Base-by-base conservation (phyloP, 1,140 invertebrate genomes). In the Hypsibius dujardini region DNA sequence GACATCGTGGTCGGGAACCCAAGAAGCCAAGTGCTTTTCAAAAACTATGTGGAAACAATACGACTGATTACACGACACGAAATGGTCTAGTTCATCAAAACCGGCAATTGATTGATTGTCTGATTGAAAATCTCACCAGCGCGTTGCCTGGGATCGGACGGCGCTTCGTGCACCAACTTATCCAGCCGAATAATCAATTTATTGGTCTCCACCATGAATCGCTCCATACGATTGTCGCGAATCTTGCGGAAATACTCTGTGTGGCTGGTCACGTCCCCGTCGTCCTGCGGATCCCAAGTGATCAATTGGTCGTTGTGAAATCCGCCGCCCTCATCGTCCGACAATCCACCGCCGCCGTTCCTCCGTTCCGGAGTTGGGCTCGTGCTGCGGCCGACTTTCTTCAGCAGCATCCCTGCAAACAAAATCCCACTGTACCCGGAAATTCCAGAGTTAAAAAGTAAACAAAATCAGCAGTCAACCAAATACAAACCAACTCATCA, bases 141-240 rank as follows among this genome's bases (percentile, higher is more conserved):
- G 74, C 90, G 84, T 78, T 89, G 88, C 46, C 85, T 82, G 15
- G 87, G 85, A 78, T 93, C 90, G 72, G 80, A 80, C 7, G 91
- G 89, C 78, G 88, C 84, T 77, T 93, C 88, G 74, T 84, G 76
- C 47, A 97, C 82, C 73, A 98, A 81, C 79, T 93, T 94, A 81
- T 96, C 91, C 74, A 98, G 78, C 75, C 94, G 83, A 76, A 97
- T 95, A 47, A 97, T 83, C 28, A 97, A 80, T 79, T 95, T 96
- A 79, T 98, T 98, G 1, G 92, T 96, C 81, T 95, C 91, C 46
- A 89, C 86, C 0, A 92, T 88, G 80, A 89, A 90, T 77, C 90
- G 84, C 80, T 95, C 90, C 72, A 95, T 81, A 75, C 86, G 81
- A 1, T 82, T 79, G 76, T 86, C 86, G 76, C 88, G 80, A 72